Evolutionary conservation across 2,888 invertebrate genomes (phyloP), one percentile per base, ranked within the genome.

Genomic region (Venusia cambrica): DNA sequence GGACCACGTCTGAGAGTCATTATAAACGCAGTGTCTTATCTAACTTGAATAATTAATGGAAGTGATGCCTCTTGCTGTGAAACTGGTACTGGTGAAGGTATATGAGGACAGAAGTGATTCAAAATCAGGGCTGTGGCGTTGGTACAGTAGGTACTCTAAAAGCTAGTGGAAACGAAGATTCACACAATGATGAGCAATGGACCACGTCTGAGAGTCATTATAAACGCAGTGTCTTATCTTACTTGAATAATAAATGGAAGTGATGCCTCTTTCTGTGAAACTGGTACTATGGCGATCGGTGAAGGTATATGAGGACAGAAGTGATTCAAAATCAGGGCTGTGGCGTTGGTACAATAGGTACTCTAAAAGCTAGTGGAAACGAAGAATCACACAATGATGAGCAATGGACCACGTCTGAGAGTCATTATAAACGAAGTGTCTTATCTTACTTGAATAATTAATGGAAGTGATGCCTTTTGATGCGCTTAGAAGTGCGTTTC

Each of bases 371-470:
- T 57, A 67, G 55, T 57, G 52, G 48, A 42, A 52, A 52, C 57
- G 51, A 55, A 25, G 34, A 61, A 62, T 74, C 73, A 70, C 70
- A 71, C 70, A 59, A 62, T 63, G 69, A 77, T 84, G 83, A 84
- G 80, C 73, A 76, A 83, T 81, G 76, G 65, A 63, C 65, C 65
- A 57, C 60, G 67, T 57, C 69, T 41, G 56, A 51, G 56, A 63
- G 77, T 83, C 84, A 85, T 85, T 84, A 85, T 75, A 74, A 72
- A 81, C 75, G 74, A 79, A 75, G 75, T 77, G 77, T 83, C 83
- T 85, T 87, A 85, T 87, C 85, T 87, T 81, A 79, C 68, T 75
- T 59, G 69, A 73, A 85, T 85, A 87, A 85, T 87, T 85, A 87
- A 87, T 87, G 85, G 76, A 84, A 83, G 73, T 71, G 75, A 74